Evolutionary conservation across 2,797 vertebrate species (phyloP), one percentile per base, ranked within the genome.

Genomic region (Sternotherus odoratus): DNA sequence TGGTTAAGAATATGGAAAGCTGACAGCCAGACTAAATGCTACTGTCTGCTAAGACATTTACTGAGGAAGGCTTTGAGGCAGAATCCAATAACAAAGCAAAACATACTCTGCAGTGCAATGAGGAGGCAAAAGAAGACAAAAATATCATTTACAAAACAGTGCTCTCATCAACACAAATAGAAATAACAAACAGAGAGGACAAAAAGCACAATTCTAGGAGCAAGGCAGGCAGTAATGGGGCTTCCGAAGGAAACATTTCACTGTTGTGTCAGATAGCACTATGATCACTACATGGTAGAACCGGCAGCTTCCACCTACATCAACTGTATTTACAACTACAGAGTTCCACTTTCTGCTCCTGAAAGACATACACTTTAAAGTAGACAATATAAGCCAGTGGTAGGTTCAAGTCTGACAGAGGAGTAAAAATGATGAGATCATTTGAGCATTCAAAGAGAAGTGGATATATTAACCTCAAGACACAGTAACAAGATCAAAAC

Each of bases 381-480:
- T 12, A 60, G n/a, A 39, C 5, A 5, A 5, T 39, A 36, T 39
- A 43, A 83, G 36, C 2, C 57, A 88, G 36, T 23, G 82, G 43
- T 12, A 28, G 30, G 21, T 33, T 69, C n/a, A 36, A 69, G 63
- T 12, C 78, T 77, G 60, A 12, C 2, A 11, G 36, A 8, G 30
- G 39, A 0, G 1, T 5, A 53, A 53, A 78, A 86, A 8, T 0
- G 7, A 78, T 0, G 0, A 83, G 30, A 80, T 49, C 48, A 79
- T 21, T 0, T 8, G 63, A 63, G 80, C 85, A 88, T 51, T 21
- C 86, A 69, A 16, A 0, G 66, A 33, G 30, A 63, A 30, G 33
- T 63, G 30, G 57, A 33, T 63, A 63, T 63, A 72, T 39, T 26
- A 77, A 57, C 3, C 6, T 48, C 82, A 43, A 48, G 57, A 66